Conservation (phyloP, 2,113 vertebrate genomes). For the Eleginops maclovinus region DNA sequence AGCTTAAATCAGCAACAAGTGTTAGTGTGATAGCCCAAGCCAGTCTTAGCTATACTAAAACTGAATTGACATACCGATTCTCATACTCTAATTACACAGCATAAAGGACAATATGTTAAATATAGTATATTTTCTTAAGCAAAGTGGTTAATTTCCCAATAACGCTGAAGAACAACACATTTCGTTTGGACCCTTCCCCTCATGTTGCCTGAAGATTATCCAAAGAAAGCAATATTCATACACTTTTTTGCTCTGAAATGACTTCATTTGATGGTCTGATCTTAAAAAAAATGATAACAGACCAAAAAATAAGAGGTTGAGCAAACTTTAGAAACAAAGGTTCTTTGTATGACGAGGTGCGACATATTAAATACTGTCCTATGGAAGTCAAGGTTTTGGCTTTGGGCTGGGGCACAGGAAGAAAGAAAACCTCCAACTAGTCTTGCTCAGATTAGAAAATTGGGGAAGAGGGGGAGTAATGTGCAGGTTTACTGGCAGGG, state of each 20-base stretch:
- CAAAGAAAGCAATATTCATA: not conserved
- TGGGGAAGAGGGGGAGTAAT: conserved; percentile 57
- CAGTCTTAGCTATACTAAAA: too few relatives aligned
- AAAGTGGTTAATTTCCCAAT: too few relatives aligned
- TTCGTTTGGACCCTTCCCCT: not conserved
- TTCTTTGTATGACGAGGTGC: conserved; percentile 25
- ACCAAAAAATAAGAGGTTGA: conserved; percentile 9
- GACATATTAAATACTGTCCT: conserved; percentile 20
- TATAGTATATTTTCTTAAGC: too few relatives aligned
- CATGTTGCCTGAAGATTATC: not conserved
- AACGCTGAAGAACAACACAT: not conserved
- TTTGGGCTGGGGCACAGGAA: conserved; percentile 37
- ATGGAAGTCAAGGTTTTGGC: conserved; percentile 47
- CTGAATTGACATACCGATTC: too few relatives aligned
- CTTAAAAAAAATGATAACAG: conserved; percentile 25
- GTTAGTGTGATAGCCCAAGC: too few relatives aligned
- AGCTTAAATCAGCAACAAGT: not conserved
- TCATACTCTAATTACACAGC: too few relatives aligned
- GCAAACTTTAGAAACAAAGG: conserved; percentile 51
- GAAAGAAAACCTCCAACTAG: conserved; percentile 59
- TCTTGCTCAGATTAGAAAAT: conserved; percentile 75
- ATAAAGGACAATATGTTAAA: too few relatives aligned
- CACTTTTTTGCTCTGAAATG: not conserved
- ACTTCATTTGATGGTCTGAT: not conserved
- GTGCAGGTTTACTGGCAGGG: conserved; percentile 71